Conservation (phyloP, 2,888 invertebrate species). For the Criorhina ranunculi region DNA sequence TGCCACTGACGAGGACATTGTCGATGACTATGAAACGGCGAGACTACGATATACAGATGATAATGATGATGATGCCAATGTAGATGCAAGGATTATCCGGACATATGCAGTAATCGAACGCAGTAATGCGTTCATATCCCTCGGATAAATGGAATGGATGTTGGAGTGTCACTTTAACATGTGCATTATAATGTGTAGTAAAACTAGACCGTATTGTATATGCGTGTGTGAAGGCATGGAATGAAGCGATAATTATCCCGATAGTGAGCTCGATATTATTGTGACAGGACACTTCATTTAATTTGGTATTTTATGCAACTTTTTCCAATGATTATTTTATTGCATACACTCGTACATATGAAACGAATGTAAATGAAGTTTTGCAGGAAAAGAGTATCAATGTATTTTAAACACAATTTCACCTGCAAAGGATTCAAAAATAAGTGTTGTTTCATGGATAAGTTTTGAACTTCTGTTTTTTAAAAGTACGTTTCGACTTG, state of each 20-base stretch:
- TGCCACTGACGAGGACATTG: conserved; percentile 52
- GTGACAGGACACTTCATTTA: conserved; percentile 35
- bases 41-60: conserved; percentile 23
- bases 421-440: too few relatives aligned
- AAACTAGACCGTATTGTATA: not conserved
- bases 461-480: too few relatives aligned
- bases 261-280: conserved; percentile 32
- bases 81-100: conserved; percentile 37
- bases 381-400: too few relatives aligned
- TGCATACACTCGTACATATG: not conserved
- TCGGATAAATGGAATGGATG: conserved; percentile 12
- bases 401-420: too few relatives aligned
- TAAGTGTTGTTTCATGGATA: too few relatives aligned
- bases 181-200: conserved; percentile 16
- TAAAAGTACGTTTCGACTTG: too few relatives aligned
- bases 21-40: conserved; percentile 22
- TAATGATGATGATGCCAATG: conserved; percentile 58
- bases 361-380: too few relatives aligned
- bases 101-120: conserved; percentile 48
- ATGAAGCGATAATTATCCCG: conserved; percentile 23
- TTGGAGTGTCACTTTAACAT: conserved; percentile 36
- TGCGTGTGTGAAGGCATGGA: not conserved
- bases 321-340: not conserved
- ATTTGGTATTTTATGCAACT: conserved; percentile 1
- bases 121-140: conserved; percentile 38